Base-by-base conservation (phyloP, 2,888 invertebrate species). In the Epistrophella euchroma region DNA sequence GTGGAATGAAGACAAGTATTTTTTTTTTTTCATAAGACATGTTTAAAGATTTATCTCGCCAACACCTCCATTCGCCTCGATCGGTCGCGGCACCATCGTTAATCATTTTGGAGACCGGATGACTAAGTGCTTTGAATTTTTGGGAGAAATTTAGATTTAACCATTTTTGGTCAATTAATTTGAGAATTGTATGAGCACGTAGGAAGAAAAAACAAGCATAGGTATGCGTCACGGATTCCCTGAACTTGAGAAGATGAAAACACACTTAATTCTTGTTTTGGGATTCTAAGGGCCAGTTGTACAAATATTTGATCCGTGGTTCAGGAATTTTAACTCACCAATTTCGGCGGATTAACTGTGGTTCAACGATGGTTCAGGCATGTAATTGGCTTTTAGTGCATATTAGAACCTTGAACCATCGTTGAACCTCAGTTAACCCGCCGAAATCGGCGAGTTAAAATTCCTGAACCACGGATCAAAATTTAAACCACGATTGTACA, bases 171-270 rank as follows among this genome's bases (percentile, higher is more conserved):
- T 52, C 19, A 52, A 52, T 32, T 32, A 47, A 47, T 66, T 68
- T 68, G 25, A 25, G 11, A 45, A 10, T 28, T 52, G 13, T 25
- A 4, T 50, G 17, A 17, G 17, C 9, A 22, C 3, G 68, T 50
- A 13, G 68, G 68, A 19, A 37, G 50, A 5, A 25, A 40, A 68
- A n/a, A 68, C 47, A 13, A 37, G 40, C 28, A 5, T 4, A 37
- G 22, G 37, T 4, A 35, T 68, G 68, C 37, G 68, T 68, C 68
- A 68, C 37, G 68, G 52, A 68, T 52, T 68, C 37, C 52, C 52
- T 25, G 35, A 37, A 52, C 15, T 52, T 52, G 22, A 37, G 2
- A 25, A 37, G 2, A 25, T 52, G 6, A 19, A 64, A 9, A 13
- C 2, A 13, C 2, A 15, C 3, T 17, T 64, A 45, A 4, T 15